phyloP scores from a whole-genome alignment of 2,113 vertebrate species.

The Megalops atlanticus region DNA sequence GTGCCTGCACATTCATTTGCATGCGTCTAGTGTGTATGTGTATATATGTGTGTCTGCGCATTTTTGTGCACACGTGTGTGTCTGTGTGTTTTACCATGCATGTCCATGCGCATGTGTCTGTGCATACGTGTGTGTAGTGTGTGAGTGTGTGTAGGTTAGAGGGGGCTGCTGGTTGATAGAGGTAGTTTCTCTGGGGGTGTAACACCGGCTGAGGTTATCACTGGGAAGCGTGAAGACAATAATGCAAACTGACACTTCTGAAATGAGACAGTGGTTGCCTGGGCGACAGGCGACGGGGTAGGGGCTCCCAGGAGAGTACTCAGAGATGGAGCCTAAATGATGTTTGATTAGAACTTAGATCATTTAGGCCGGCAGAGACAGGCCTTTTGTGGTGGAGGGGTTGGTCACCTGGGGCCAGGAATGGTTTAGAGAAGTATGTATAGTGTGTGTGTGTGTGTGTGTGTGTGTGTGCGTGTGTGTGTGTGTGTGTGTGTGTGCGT shows the following conservation, averaged over 20 bases:
- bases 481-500: background rate
- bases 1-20: slow-evolving; percentile 11
- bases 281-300: slow-evolving; percentile 92
- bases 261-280: slow-evolving; percentile 98
- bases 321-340: slow-evolving; percentile 89
- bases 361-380: slow-evolving; percentile 88
- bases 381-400: slow-evolving; percentile 75
- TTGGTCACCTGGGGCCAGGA: slow-evolving; percentile 18
- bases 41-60: slow-evolving; percentile 24
- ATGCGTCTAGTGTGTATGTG: slow-evolving; percentile 17
- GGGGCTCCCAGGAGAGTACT: slow-evolving; percentile 81
- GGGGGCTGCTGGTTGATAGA: slow-evolving; percentile 39
- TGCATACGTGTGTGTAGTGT: slow-evolving; percentile 20
- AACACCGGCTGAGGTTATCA: slow-evolving; percentile 76
- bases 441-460: background rate
- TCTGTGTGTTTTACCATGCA: slow-evolving; percentile 17
- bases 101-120: background rate
- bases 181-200: slow-evolving; percentile 46
- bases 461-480: background rate
- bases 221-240: slow-evolving; percentile 98
- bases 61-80: slow-evolving; percentile 27
- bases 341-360: slow-evolving; percentile 93
- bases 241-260: slow-evolving; percentile 99
- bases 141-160: slow-evolving; percentile 29
- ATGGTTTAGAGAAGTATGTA: slow-evolving; percentile 17